Evolutionary conservation across 1,140 invertebrate genomes (phyloP), one percentile per base, ranked within the genome.

Genomic region (Pristionchus pacificus): DNA sequence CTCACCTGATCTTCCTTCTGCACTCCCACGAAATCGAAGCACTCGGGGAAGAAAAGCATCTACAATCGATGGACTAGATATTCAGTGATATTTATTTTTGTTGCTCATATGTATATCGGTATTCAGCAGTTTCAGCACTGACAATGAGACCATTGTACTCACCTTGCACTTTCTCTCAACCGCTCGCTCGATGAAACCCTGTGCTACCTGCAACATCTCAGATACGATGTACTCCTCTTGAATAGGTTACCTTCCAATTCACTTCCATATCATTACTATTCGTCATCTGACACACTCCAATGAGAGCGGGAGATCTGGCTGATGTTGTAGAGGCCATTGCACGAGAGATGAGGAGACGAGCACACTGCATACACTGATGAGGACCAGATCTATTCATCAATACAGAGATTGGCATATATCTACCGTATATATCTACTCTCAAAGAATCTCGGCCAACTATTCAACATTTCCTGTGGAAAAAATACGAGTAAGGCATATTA

Each of bases 21-120:
- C 74, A 90, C 88, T 57, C 89, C 91, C 74, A 98, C 89, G 85
- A 90, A 97, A 86, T 98, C 95, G 85, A 91, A 93, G 25, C 90
- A 92, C 88, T 98, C 95, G 1, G 95, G 95, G 38, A 98, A 88
- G 85, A 97, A 98, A 27, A 94, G 87, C 87, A 97, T 90, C 91
- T 94, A 80, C 73, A 80, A 60, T 74, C 19, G 38, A 49, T 60
- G 31, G 24, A 55, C 59, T 67, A 14, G 13, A 55, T 24, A 57
- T 32, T 10, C 30, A 2, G 57, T 13, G 13, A 14, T 29, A 57
- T 14, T 55, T 15, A 49, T 57, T 15, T 28, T 32, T 2, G 15
- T 28, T 49, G 68, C 28, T 28, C 31, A 64, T 28, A 66, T 10
- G 59, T 64, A 29, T 63, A 57, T n/a, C 0, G 66, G 28, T 28